These are phyloP conservation scores for Megalurothrips usitatus DNA, from an alignment of 2,888 invertebrate species.

Conservation along the genomic window DNA sequence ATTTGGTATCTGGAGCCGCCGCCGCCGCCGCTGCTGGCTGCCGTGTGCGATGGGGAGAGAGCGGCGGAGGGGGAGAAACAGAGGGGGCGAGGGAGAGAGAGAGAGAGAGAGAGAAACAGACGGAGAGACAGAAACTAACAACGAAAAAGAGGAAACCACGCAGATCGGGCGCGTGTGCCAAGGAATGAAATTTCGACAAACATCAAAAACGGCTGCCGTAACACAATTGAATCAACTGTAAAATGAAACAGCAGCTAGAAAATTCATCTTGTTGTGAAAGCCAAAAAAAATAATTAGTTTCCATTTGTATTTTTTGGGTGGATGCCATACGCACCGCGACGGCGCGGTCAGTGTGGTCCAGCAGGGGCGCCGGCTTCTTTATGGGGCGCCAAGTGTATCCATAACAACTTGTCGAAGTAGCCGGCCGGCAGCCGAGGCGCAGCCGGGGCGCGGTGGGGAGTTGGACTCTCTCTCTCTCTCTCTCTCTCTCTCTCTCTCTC, in stretches of 20 bases:
- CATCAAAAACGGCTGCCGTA: neutral
- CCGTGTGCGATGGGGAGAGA: neutral
- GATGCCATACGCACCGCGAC: too few species aligned
- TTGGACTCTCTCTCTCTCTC: neutral
- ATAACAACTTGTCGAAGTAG: slow-evolving; percentile 18
- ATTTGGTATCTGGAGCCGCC: neutral
- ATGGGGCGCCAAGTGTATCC: slow-evolving; percentile 23
- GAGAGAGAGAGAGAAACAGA: too few species aligned
- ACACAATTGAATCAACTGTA: too few species aligned
- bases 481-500: neutral
- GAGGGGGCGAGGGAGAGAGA: neutral
- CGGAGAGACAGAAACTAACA: neutral
- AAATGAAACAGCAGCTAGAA: neutral
- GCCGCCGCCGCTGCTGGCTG: neutral
- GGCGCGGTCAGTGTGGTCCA: slow-evolving; percentile 6
- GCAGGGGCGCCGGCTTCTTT: neutral
- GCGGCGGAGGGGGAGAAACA: neutral
- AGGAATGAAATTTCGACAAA: neutral
- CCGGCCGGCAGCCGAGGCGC: neutral
- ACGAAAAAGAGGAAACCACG: neutral
- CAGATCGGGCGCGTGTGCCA: neutral
- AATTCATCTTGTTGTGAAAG: neutral
- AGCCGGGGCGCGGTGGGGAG: neutral
- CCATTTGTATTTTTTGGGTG: neutral
- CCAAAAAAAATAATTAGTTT: too few species aligned